phyloP scores from a whole-genome alignment of 2,888 invertebrate genomes.

The Cephus pulcher region DNA sequence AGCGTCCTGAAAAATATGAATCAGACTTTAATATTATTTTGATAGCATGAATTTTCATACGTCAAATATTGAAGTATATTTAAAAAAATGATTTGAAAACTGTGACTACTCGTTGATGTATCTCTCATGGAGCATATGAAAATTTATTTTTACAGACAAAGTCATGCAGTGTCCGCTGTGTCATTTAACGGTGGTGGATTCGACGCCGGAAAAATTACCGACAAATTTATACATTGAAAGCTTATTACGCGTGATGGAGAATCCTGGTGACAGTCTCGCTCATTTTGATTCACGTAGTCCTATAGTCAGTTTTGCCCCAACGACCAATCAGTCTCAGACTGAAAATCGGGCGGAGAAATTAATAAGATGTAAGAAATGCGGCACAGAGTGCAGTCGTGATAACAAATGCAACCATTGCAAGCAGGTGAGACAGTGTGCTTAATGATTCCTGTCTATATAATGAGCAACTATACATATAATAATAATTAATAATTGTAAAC shows the following conservation, averaged over 20 bases:
- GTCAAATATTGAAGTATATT: neutral
- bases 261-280: conserved; percentile 34
- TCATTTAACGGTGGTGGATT: conserved; percentile 68
- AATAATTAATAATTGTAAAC: conserved; percentile 32
- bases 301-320: conserved; percentile 37
- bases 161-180: conserved; percentile 72
- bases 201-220: conserved; percentile 70
- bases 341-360: conserved; percentile 61
- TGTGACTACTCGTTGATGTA: neutral
- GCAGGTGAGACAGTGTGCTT: conserved; percentile 64
- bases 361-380: conserved; percentile 61
- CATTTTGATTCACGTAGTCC: conserved; percentile 26
- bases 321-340: conserved; percentile 52
- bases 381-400: conserved; percentile 53
- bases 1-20: neutral
- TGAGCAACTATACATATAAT: neutral
- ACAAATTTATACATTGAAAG: conserved; percentile 77
- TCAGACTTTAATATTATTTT: neutral
- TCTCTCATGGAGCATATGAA: neutral
- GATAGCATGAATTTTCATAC: neutral
- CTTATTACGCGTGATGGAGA: conserved; percentile 69
- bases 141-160: conserved; percentile 16
- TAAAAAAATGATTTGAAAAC: neutral
- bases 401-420: conserved; percentile 72
- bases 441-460: neutral